phyloP scores from a whole-genome alignment of 1,140 invertebrate species.

The Stenopsyche tienmushanensis region DNA sequence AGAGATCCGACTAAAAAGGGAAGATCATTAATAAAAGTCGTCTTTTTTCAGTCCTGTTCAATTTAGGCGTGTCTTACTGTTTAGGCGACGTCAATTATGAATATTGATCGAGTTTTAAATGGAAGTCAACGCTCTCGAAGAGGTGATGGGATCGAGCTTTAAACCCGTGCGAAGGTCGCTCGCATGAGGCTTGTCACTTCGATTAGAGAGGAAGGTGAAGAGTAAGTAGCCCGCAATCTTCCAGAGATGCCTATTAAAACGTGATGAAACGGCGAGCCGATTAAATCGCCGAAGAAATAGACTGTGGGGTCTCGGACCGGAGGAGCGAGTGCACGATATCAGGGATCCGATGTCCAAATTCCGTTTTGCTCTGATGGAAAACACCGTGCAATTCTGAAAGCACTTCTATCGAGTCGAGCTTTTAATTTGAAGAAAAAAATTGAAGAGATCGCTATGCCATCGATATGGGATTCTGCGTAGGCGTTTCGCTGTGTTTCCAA shows the following conservation, averaged over 20 bases:
- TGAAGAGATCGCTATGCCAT: too few relatives aligned
- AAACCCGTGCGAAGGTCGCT: too few relatives aligned
- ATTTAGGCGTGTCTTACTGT: not conserved
- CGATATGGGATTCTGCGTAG: too few relatives aligned
- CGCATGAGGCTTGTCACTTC: too few relatives aligned
- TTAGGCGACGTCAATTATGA: not conserved
- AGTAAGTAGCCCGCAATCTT: not conserved
- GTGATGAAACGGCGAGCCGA: not conserved
- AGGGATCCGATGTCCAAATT: too few relatives aligned
- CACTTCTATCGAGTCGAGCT: too few relatives aligned
- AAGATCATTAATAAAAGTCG: too few relatives aligned
- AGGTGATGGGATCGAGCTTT: not conserved
- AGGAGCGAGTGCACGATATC: slow-evolving; percentile 1
- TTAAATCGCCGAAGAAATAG: not conserved
- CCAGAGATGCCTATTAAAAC: not conserved
- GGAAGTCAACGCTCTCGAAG: slow-evolving; percentile 2
- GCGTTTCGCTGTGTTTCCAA: not conserved
- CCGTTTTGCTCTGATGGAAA: too few relatives aligned
- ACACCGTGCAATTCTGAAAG: not conserved
- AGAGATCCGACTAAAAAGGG: too few relatives aligned
- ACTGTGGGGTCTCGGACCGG: not conserved
- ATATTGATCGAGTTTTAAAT: slow-evolving; percentile 11
- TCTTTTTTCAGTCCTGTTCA: not conserved
- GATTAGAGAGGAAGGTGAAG: too few relatives aligned
- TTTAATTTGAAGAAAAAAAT: too few relatives aligned